These are phyloP conservation scores for Flabesymbios commensalis DNA, from an alignment of 2,888 invertebrate genomes.

Conservation along the genomic window DNA sequence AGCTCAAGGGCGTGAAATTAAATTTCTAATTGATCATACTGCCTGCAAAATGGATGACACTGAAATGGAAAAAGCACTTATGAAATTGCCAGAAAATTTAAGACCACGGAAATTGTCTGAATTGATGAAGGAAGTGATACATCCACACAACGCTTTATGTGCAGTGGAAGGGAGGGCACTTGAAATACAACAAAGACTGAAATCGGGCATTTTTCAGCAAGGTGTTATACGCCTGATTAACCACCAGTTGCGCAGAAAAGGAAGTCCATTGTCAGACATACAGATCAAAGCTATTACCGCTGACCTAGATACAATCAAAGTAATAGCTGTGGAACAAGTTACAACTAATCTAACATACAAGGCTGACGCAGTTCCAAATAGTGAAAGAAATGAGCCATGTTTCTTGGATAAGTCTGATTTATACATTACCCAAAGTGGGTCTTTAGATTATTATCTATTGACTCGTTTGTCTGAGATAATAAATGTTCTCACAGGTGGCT, in stretches of 20 bases:
- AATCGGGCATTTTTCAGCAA: conserved; percentile 18
- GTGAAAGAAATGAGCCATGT: conserved; percentile 26
- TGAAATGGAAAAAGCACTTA: conserved; percentile 21
- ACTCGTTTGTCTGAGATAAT: conserved; percentile 29
- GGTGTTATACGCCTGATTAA: conserved; percentile 24
- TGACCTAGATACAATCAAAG: conserved; percentile 25
- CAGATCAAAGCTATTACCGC: conserved; percentile 14
- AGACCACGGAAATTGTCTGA: conserved; percentile 35
- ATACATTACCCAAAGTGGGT: conserved; percentile 20
- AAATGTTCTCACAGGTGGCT: conserved; percentile 25
- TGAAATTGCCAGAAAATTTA: conserved; percentile 23
- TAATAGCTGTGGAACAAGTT: conserved; percentile 21
- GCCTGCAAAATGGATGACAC: conserved; percentile 19
- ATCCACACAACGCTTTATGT: conserved; percentile 1
- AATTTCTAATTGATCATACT: conserved; percentile 26
- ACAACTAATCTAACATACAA: conserved; percentile 25
- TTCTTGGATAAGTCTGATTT: conserved; percentile 30
- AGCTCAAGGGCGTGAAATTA: conserved; percentile 16
- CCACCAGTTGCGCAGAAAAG: conserved; percentile 20
- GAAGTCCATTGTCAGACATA: conserved; percentile 18
- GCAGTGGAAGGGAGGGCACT: conserved; percentile 20
- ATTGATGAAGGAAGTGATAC: conserved; percentile 28
- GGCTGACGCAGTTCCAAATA: conserved; percentile 19
- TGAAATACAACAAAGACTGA: conserved; percentile 14
- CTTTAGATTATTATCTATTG: conserved; percentile 29